Evolutionary conservation across 2,113 vertebrate genomes (phyloP), one percentile per base, ranked within the genome.

Genomic region (Pseudolaguvia tuberculata): DNA sequence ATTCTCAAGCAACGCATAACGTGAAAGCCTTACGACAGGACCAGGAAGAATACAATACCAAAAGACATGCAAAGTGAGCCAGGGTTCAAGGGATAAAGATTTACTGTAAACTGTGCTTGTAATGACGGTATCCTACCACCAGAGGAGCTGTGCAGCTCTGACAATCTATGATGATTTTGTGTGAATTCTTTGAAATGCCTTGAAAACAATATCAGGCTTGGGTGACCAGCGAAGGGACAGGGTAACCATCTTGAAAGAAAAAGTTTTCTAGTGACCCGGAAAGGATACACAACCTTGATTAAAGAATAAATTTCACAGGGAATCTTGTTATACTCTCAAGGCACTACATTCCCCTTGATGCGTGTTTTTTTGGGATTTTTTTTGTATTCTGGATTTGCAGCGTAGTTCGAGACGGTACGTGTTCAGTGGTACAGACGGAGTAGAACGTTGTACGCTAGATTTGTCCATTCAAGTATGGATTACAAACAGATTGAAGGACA

Each of bases 261-360:
- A 51, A 4, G 3, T 45, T 56, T 56, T 14, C 14, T 47, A 45
- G 10, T 65, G 17, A 25, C 11, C 11, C 17, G 35, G 35, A 27
- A 25, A 42, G 61, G 61, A 31, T 13, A 20, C 11, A 63, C 29
- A 9, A 15, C 39, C 27, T 8, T 56, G n/a, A n/a, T 39, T 57
- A 15, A 55, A n/a, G 61, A 39, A 25, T 50, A 21, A 20, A n/a
- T n/a, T 61, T 69, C 71, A 79, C 90, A 66, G 91, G 86, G 62
- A 86, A 91, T 89, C 91, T 83, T 85, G 87, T 84, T 86, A 88
- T 52, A 35, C 39, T 48, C 59, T 93, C 92, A 95, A 96, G 94
- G 94, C 94, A 94, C 94, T 94, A 90, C 89, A 89, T 90, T 93
- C 85, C 72, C 63, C 57, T 57, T 51, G 47, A 77, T 35, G 18